These are phyloP conservation scores for Bombus confusus DNA, from an alignment of 1,140 invertebrate genomes.

Conservation along the genomic window DNA sequence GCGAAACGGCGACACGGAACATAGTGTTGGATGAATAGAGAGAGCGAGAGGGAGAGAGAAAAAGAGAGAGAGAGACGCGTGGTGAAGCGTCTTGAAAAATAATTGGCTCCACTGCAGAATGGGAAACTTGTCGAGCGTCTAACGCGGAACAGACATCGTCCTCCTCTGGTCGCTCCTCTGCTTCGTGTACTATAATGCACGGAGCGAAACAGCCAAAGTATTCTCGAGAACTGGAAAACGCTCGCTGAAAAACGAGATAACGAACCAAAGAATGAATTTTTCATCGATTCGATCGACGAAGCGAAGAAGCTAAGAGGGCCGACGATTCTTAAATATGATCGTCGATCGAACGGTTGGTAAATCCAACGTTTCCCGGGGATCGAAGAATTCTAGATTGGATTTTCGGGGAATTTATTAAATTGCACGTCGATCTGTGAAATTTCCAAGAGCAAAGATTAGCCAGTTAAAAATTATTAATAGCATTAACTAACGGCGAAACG, in stretches of 20 bases:
- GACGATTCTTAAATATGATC: neutral
- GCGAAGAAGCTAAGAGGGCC: conserved; percentile 16
- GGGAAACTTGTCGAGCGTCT: neutral
- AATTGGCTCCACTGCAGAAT: neutral
- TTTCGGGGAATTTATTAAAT: neutral
- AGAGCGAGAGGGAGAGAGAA: too few species aligned
- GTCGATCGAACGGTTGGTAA: conserved; percentile 29
- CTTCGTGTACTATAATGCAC: neutral
- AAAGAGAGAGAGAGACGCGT: too few species aligned
- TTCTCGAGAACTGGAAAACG: neutral
- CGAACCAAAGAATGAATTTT: neutral
- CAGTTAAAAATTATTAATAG: conserved; percentile 22
- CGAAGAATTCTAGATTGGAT: conserved; percentile 5
- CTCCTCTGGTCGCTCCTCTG: neutral
- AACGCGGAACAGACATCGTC: neutral
- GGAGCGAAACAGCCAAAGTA: neutral
- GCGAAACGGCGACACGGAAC: neutral
- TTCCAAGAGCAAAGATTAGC: conserved; percentile 51
- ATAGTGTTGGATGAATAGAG: neutral
- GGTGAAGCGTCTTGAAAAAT: neutral
- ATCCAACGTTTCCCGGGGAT: conserved; percentile 26
- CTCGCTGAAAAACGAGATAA: neutral
- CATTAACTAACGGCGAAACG: neutral
- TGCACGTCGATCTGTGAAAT: conserved; percentile 51
- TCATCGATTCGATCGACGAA: conserved; percentile 7